Base-by-base conservation (phyloP, 2,797 vertebrate genomes). In the Artibeus jamaicensis region DNA sequence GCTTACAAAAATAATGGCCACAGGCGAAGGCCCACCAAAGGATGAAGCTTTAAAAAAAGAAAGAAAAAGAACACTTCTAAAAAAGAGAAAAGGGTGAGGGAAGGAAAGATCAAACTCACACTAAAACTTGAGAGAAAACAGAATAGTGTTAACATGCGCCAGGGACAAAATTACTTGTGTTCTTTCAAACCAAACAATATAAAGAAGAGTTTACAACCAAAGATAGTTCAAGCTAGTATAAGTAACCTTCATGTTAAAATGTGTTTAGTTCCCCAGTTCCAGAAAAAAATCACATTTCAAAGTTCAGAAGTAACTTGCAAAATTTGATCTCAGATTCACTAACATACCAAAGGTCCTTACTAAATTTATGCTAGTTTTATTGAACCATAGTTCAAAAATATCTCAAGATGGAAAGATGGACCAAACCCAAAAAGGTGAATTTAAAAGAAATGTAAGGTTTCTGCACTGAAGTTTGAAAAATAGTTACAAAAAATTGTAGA, bases 371-470 rank as follows among this genome's bases (percentile, higher is more conserved):
- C n/a, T 57, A 74, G n/a, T 78, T 65, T 70, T 59, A 95, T 0
- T 94, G 67, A 91, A 84, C 70, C 22, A 48, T 50, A 50, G 37
- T 82, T 65, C 59, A 89, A 96, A 92, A 89, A 29, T 55, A 84
- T 48, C 42, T 87, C 71, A 82, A 59, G 29, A n/a, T 74, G 5
- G 32, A 94, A 70, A 90, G 26, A 92, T 57, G 10, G 55, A 85
- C 34, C 50, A 86, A 92, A 94, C 24, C 44, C 57, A 79, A 59
- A 14, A 86, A 88, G 32, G 5, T 29, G 29, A 74, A 93, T 90
- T 90, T 39, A 74, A 86, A 95, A 92, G 71, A 78, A 89, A 86
- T 6, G 32, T 70, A 83, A 77, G 15, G 37, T 95, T 86, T 86
- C 71, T 67, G 65, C 5, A 68, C 0, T 83, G 44, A 87, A 12